Evolutionary conservation across 2,888 invertebrate genomes (phyloP).

Genomic region (Amphiduros pacificus): DNA sequence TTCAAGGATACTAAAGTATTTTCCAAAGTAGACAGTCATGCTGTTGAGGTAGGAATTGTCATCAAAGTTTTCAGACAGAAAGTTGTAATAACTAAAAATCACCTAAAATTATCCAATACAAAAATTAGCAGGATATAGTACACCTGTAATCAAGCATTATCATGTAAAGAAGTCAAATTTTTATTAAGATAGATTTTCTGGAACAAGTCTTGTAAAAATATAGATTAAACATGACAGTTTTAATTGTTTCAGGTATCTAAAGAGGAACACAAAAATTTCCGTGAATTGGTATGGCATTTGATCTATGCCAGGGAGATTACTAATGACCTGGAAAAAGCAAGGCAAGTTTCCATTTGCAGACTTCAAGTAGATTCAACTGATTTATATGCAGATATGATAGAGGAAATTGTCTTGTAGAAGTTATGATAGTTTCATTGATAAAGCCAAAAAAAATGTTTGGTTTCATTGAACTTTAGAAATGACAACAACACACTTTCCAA

Average conservation of each 20-base stretch:
- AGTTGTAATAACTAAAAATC: neutral
- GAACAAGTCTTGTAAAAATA: neutral
- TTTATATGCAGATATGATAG: too few relatives aligned
- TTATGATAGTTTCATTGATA: too few relatives aligned
- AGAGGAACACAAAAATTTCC: conserved; percentile 56
- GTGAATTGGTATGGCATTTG: conserved; percentile 59
- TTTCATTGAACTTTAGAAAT: too few relatives aligned
- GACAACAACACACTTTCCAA: too few relatives aligned
- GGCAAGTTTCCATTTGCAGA: too few relatives aligned
- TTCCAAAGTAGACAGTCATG: conserved; percentile 57
- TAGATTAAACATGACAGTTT: neutral
- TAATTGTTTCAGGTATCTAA: conserved; percentile 49
- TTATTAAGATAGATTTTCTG: neutral
- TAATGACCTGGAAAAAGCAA: conserved; percentile 59
- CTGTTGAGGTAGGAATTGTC: conserved; percentile 49
- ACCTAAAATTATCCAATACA: too few relatives aligned
- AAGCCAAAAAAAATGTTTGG: too few relatives aligned
- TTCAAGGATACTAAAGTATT: conserved; percentile 52
- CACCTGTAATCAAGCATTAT: neutral
- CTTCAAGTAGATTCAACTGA: too few relatives aligned
- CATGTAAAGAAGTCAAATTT: neutral
- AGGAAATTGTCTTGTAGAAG: too few relatives aligned
- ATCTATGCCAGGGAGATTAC: conserved; percentile 58
- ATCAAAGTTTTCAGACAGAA: neutral
- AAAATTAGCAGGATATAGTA: neutral